Evolutionary conservation across 2,888 invertebrate genomes (phyloP).

Genomic region (Pollenia amentaria): DNA sequence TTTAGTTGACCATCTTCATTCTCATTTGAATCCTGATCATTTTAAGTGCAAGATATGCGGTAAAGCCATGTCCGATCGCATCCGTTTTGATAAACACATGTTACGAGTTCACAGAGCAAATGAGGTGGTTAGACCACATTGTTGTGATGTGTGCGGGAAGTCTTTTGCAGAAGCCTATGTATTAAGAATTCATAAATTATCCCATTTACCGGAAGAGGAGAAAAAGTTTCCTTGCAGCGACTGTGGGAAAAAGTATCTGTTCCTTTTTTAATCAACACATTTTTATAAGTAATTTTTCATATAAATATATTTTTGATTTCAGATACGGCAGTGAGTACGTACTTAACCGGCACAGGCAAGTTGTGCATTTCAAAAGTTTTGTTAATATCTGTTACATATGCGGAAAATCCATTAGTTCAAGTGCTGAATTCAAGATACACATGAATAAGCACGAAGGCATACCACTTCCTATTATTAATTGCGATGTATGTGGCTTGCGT

Average conservation of each 20-base stretch:
- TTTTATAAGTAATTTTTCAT: background rate
- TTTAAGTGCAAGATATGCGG: conserved; percentile 80
- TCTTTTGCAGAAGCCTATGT: conserved; percentile 79
- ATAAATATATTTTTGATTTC: conserved; percentile 70
- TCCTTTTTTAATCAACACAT: conserved; percentile 62
- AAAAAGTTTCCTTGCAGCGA: conserved; percentile 79
- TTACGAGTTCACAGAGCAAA: conserved; percentile 81
- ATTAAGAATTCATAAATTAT: conserved; percentile 79
- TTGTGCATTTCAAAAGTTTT: conserved; percentile 81
- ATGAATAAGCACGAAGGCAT: conserved; percentile 81
- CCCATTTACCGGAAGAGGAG: conserved; percentile 81
- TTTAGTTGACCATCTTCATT: conserved; percentile 80
- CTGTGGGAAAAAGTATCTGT: conserved; percentile 80
- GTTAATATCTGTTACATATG: conserved; percentile 83
- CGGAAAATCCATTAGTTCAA: conserved; percentile 81
- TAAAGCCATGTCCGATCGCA: conserved; percentile 78
- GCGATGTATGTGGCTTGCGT: conserved; percentile 80
- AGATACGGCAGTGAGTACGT: conserved; percentile 80
- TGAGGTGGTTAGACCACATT: conserved; percentile 78
- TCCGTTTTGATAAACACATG: conserved; percentile 78
- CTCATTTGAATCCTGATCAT: conserved; percentile 81
- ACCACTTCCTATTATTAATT: conserved; percentile 79
- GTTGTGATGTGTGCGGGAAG: conserved; percentile 81
- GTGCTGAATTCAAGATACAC: conserved; percentile 80
- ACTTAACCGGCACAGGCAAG: conserved; percentile 78